Percentiles rank a stretch among this genome's conserved stretches.
Evolutionary conservation across 2,797 vertebrate genomes (phyloP).

Genomic region (Heteromormyrus szaboi): DNA sequence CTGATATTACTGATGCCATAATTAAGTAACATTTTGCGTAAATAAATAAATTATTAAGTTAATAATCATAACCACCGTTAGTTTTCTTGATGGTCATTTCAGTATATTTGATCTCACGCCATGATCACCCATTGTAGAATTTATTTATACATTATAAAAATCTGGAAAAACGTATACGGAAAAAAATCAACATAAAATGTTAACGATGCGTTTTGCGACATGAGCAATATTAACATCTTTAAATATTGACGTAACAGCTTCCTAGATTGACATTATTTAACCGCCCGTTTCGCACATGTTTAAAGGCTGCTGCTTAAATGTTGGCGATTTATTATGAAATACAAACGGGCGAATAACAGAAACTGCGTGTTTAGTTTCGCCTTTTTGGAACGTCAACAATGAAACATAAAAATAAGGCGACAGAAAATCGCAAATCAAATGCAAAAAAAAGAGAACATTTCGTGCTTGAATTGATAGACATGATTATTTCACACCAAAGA

Average conservation of each 20-base stretch:
- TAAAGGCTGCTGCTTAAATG: not conserved
- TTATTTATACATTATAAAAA: not conserved
- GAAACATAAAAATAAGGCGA: constrained; percentile 58
- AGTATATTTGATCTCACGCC: not conserved
- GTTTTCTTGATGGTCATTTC: not conserved
- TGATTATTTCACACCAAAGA: constrained; percentile 92
- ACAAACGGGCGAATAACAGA: not conserved
- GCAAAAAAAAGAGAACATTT: constrained; percentile 51
- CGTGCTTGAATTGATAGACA: constrained; percentile 96
- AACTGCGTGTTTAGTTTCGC: not conserved
- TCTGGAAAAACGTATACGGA: not conserved
- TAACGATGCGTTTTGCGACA: not conserved
- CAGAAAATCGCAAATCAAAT: constrained; percentile 61
- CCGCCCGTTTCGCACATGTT: not conserved
- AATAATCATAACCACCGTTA: not conserved
- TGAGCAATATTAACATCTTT: not conserved
- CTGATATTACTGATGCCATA: not conserved
- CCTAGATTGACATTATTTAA: not conserved
- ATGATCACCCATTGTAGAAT: not conserved
- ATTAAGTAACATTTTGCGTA: not conserved
- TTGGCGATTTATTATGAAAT: not conserved
- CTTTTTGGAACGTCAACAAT: constrained; percentile 49
- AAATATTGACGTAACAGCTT: not conserved
- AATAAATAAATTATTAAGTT: not conserved
- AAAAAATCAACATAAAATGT: not conserved